Evolutionary conservation across 2,888 invertebrate species (phyloP), one percentile per base, ranked within the genome.

Genomic region (Drosophila conformis): DNA sequence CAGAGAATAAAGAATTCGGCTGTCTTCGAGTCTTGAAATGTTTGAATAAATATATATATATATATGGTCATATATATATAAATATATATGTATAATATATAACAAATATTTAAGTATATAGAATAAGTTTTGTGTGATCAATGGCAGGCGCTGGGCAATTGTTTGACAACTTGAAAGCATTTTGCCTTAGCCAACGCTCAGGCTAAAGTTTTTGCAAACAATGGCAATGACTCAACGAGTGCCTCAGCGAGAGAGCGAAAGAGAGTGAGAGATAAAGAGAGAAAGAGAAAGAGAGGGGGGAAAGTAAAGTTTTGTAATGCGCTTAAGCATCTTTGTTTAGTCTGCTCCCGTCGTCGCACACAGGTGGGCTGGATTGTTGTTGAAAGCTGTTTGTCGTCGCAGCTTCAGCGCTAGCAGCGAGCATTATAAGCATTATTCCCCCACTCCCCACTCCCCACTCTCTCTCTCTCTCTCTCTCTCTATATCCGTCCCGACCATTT

Each of bases 351-450:
- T 31, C n/a, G 33, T 38, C 38, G 31, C 31, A 42, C 76, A 86
- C 83, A 83, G 86, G 84, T 87, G 85, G 83, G 83, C 79, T 75
- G 69, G 70, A 72, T 78, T 77, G 78, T 80, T 80, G 85, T 83
- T 86, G 83, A 86, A 83, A 86, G 88, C 88, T 80, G 86, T 82
- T 82, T 85, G 85, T 83, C 88, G 83, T 70, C 83, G 82, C 62
- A 80, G 87, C 76, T 70, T 79, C 66, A 59, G 73, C 66, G 65
- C 78, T 73, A 62, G 72, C 68, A 56, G 61, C 57, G 57, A 10
- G 46, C 25, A 25, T 46, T 46, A 46, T 46, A 46, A 46, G 46
- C 15, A 46, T 8, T 7, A 38, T 38, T 7, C 7, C 21, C 1
- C 46, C 21, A 1, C 0, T 2, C n/a, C 11, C 6, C 6, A 2